Conservation (phyloP, 2,113 vertebrate species). For the Erythrolamprus reginae region DNA sequence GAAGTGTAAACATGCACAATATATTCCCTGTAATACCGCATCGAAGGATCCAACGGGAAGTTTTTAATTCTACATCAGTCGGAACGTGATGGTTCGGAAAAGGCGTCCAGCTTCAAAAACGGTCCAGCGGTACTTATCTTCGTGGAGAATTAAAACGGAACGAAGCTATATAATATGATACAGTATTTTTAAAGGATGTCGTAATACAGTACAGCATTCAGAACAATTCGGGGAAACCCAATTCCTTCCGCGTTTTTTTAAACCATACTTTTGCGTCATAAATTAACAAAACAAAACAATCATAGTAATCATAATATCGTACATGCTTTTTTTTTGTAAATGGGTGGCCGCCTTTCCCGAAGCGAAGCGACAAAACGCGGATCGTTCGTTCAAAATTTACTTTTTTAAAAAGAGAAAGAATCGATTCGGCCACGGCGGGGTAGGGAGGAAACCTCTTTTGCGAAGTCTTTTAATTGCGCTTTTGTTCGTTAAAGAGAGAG, state of each 20-base stretch:
- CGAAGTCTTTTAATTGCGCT: not conserved
- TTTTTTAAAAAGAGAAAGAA: not conserved
- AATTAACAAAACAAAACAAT: not conserved
- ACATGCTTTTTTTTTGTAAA: not conserved
- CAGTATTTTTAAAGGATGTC: too few relatives aligned
- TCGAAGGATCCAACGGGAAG: not conserved
- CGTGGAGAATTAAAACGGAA: not conserved
- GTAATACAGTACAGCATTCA: not conserved
- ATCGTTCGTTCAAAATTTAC: not conserved
- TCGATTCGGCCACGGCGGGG: not conserved
- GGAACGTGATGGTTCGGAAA: not conserved
- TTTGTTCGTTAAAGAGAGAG: not conserved
- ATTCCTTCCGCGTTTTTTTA: not conserved
- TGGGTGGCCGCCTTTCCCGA: not conserved
- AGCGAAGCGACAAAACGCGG: not conserved
- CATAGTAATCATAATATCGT: too few relatives aligned
- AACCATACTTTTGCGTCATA: not conserved
- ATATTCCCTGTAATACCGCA: slow-evolving; percentile 46
- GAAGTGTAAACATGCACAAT: slow-evolving; percentile 54
- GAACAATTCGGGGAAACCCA: not conserved
- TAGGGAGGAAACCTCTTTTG: not conserved
- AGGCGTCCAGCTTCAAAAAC: not conserved
- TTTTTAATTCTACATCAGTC: slow-evolving; percentile 28
- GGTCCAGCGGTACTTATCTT: not conserved
- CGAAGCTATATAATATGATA: not conserved